A percentile compares a stretch with the other conserved stretches of the same genome.
Evolutionary conservation across 2,113 vertebrate species (phyloP).

Genomic region (Psilopogon haemacephalus): DNA sequence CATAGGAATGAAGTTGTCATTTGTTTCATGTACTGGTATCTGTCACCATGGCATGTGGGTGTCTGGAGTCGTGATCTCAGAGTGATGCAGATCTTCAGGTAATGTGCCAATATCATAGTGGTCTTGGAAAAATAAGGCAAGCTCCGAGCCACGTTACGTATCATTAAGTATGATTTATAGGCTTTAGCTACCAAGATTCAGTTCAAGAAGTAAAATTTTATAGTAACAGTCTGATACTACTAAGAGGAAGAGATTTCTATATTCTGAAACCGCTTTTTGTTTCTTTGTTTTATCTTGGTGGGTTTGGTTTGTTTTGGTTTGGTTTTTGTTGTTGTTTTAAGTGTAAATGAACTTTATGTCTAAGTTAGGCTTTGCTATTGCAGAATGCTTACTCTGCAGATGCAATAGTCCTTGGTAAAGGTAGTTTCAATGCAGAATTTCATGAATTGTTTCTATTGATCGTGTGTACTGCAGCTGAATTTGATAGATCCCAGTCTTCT

Average conservation of each 20-base stretch:
- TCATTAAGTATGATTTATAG: not conserved
- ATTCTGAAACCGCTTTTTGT: not conserved
- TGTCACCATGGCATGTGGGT: constrained; percentile 5
- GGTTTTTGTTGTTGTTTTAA: not conserved
- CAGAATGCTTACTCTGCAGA: not conserved
- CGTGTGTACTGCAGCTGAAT: not conserved
- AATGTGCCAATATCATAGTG: not conserved
- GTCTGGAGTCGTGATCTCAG: constrained; percentile 55
- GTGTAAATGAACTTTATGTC: not conserved
- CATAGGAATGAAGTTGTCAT: constrained; percentile 23
- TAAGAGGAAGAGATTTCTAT: not conserved
- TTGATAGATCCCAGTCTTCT: not conserved
- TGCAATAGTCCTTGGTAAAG: not conserved
- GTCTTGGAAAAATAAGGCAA: constrained; percentile 23
- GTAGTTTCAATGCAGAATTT: not conserved
- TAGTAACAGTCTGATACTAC: not conserved
- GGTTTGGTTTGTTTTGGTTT: too few relatives aligned
- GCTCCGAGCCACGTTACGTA: not conserved
- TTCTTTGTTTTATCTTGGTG: not conserved
- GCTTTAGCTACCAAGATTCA: not conserved
- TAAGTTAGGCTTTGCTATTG: not conserved
- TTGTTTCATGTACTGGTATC: constrained; percentile 27
- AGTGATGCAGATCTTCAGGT: constrained; percentile 44
- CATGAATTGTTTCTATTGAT: not conserved
- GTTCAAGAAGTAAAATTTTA: not conserved